phyloP scores from a whole-genome alignment of 2,888 invertebrate genomes.

The Pediacus dermestoides region DNA sequence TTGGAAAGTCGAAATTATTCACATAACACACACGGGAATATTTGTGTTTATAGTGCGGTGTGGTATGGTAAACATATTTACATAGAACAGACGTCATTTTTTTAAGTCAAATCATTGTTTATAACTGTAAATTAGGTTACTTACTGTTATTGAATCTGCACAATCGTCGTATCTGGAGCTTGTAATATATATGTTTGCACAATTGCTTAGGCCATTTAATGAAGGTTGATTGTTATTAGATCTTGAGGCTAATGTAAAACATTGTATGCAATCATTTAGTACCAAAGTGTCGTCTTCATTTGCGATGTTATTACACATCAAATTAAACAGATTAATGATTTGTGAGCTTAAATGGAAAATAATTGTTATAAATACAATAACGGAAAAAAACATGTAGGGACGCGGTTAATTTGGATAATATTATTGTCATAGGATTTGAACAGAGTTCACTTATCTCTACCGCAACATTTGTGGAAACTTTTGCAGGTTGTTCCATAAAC shows the following conservation, averaged over 20 bases:
- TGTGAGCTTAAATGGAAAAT: slow-evolving; percentile 41
- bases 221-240: slow-evolving; percentile 55
- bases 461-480: no score
- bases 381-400: no score
- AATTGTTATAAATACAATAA: no score
- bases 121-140: no score
- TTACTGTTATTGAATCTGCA: slow-evolving; percentile 24
- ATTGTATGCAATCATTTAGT: slow-evolving; percentile 62
- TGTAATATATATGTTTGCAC: slow-evolving; percentile 55
- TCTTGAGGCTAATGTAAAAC: slow-evolving; percentile 48
- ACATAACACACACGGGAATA: slow-evolving; percentile 3
- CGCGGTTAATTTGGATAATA: no score
- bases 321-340: slow-evolving; percentile 55
- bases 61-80: background rate
- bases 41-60: slow-evolving; percentile 5
- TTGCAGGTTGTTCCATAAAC: no score
- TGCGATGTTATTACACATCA: slow-evolving; percentile 61
- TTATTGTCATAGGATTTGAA: no score
- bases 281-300: slow-evolving; percentile 57
- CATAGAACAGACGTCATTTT: slow-evolving; percentile 5
- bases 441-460: no score
- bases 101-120: background rate
- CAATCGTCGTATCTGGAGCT: slow-evolving; percentile 55
- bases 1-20: slow-evolving; percentile 2
- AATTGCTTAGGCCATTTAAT: slow-evolving; percentile 53